A percentile compares a stretch with the other conserved stretches of the same genome.
These are phyloP conservation scores for Catagonus wagneri DNA, from an alignment of 2,113 vertebrate species.

Conservation along the genomic window DNA sequence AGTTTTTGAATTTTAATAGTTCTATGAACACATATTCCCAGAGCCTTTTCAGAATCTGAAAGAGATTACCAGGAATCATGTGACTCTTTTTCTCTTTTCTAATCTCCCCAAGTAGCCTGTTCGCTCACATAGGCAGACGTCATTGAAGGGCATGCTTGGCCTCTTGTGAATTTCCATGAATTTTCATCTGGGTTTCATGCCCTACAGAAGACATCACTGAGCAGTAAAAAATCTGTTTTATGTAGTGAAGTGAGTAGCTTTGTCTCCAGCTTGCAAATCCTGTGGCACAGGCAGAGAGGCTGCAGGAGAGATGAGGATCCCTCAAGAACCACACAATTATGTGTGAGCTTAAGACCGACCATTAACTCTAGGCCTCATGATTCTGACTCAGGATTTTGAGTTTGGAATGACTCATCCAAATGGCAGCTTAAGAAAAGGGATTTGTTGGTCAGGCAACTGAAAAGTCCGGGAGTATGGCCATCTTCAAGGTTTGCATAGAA, in stretches of 20 bases:
- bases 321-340: background rate
- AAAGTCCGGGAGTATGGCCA: background rate
- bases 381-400: background rate
- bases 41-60: slow-evolving; percentile 8
- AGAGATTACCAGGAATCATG: background rate
- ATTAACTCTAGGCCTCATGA: background rate
- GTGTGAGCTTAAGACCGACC: background rate
- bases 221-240: background rate
- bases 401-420: background rate
- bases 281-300: no score
- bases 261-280: background rate
- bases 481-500: background rate
- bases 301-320: background rate
- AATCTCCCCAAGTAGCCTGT: background rate
- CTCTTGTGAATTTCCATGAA: background rate
- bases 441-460: background rate
- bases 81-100: slow-evolving; percentile 30
- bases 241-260: background rate
- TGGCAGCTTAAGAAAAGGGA: background rate
- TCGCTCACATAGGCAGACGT: background rate
- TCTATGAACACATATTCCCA: background rate
- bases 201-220: background rate
- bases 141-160: background rate
- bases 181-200: background rate
- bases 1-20: background rate